Evolutionary conservation across 1,140 invertebrate species (phyloP).

Genomic region (Pararge aegeria): DNA sequence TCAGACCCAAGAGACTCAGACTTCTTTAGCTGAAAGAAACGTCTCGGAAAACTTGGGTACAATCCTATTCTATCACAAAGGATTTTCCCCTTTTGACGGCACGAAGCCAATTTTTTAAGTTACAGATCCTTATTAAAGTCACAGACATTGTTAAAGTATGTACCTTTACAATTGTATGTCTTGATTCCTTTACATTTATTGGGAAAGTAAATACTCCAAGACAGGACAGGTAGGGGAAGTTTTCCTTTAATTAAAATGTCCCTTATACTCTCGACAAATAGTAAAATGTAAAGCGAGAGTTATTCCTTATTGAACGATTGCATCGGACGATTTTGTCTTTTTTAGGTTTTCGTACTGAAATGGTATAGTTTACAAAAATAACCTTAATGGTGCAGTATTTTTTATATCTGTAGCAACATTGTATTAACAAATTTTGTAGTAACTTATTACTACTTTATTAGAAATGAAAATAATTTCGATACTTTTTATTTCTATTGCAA

Average conservation of each 20-base stretch:
- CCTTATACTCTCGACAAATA: conserved; percentile 1
- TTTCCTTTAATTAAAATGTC: conserved; percentile 22
- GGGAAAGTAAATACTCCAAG: conserved; percentile 18
- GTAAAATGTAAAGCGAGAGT: neutral
- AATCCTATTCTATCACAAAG: conserved; percentile 54
- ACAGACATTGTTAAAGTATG: conserved; percentile 32
- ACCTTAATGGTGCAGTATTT: too few relatives aligned
- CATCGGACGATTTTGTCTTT: neutral
- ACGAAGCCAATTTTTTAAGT: conserved; percentile 52
- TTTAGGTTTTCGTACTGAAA: too few relatives aligned
- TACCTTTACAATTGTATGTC: conserved; percentile 24
- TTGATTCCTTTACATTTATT: conserved; percentile 27
- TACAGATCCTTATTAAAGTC: conserved; percentile 45
- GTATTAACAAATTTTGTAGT: too few relatives aligned
- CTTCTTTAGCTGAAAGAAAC: conserved; percentile 37
- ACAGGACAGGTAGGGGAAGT: conserved; percentile 17
- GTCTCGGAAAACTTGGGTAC: conserved; percentile 46
- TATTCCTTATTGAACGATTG: neutral
- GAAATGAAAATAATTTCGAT: too few relatives aligned
- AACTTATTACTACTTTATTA: too few relatives aligned
- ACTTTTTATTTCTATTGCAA: too few relatives aligned
- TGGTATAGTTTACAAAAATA: too few relatives aligned
- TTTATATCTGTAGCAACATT: too few relatives aligned
- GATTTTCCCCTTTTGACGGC: conserved; percentile 48
- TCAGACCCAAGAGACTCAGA: conserved; percentile 33